A percentile compares a stretch with the other conserved stretches of the same genome.
phyloP scores from a whole-genome alignment of 2,797 vertebrate genomes.

The Nasua narica region DNA sequence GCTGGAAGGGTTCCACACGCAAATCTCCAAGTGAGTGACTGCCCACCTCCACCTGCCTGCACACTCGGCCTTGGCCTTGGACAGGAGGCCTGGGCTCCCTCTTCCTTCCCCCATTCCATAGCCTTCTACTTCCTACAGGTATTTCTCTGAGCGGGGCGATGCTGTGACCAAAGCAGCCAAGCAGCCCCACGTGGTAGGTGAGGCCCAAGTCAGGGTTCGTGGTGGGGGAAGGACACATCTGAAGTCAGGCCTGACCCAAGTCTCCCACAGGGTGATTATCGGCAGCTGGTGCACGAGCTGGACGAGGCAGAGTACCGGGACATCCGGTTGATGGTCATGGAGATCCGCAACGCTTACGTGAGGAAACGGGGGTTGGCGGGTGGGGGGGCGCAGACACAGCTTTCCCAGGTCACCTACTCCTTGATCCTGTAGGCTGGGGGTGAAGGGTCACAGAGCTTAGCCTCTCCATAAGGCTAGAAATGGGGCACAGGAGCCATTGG shows the following conservation, averaged over 20 bases:
- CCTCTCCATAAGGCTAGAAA: constrained; percentile 12
- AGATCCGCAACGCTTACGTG: constrained; percentile 91
- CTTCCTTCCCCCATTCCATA: not conserved
- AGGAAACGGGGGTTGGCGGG: constrained; percentile 59
- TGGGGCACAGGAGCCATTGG: not conserved
- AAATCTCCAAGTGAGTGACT: constrained; percentile 90
- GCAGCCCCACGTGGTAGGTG: constrained; percentile 91
- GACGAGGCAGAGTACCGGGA: constrained; percentile 91
- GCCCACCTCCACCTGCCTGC: no score
- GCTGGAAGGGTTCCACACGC: constrained; percentile 91
- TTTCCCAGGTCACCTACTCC: constrained; percentile 7
- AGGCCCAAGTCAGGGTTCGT: not conserved
- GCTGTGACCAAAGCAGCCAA: constrained; percentile 93
- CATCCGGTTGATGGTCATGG: constrained; percentile 89
- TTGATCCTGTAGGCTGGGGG: not conserved
- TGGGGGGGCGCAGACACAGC: not conserved
- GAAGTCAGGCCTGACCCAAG: not conserved
- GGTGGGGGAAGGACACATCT: not conserved
- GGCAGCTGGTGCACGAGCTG: constrained; percentile 91
- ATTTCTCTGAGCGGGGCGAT: constrained; percentile 92
- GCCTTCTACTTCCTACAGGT: constrained; percentile 79
- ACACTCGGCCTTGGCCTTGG: not conserved
- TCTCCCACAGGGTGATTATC: constrained; percentile 89
- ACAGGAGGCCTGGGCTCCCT: not conserved
- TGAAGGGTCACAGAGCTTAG: constrained; percentile 4